Conservation (phyloP, 2,113 vertebrate genomes). For the Rhegmatorhina hoffmannsi region DNA sequence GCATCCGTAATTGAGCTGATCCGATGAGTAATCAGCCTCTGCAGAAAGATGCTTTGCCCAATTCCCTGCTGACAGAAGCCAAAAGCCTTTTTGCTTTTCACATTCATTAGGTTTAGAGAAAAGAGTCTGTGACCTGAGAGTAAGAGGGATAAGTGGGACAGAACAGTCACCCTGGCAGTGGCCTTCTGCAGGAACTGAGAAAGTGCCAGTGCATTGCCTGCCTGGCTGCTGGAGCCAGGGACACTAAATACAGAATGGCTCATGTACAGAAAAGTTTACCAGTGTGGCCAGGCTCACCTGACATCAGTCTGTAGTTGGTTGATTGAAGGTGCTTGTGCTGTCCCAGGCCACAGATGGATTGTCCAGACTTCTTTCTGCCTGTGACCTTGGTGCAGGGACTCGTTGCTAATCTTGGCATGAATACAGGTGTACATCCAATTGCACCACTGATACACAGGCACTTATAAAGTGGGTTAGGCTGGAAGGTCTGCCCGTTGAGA, state of each 20-base stretch:
- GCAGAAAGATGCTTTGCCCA: background rate
- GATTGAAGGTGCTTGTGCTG: slow-evolving; percentile 77
- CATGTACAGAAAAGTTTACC: background rate
- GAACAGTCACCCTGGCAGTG: background rate
- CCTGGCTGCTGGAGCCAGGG: background rate
- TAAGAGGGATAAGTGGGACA: slow-evolving; percentile 29
- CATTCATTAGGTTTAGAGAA: background rate
- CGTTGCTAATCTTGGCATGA: slow-evolving; percentile 77
- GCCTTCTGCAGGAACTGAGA: background rate
- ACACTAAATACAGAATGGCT: background rate
- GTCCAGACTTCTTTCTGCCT: slow-evolving; percentile 66
- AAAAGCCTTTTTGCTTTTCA: slow-evolving; percentile 14
- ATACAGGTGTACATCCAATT: slow-evolving; percentile 90
- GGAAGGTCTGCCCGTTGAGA: slow-evolving; percentile 89
- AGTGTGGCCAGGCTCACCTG: slow-evolving; percentile 80
- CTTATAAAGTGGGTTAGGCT: slow-evolving; percentile 86
- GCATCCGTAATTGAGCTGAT: slow-evolving; percentile 5
- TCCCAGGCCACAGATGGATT: slow-evolving; percentile 58
- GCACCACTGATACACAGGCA: slow-evolving; percentile 92
- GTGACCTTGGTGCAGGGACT: slow-evolving; percentile 62
- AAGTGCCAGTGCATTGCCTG: background rate
- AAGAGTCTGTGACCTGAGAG: slow-evolving; percentile 36
- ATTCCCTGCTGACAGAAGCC: background rate
- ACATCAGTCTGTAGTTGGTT: slow-evolving; percentile 79
- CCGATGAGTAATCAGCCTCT: background rate